A percentile compares a stretch with the other conserved stretches of the same genome.
Evolutionary conservation across 2,797 vertebrate species (phyloP).

Genomic region (Spinus pinus): DNA sequence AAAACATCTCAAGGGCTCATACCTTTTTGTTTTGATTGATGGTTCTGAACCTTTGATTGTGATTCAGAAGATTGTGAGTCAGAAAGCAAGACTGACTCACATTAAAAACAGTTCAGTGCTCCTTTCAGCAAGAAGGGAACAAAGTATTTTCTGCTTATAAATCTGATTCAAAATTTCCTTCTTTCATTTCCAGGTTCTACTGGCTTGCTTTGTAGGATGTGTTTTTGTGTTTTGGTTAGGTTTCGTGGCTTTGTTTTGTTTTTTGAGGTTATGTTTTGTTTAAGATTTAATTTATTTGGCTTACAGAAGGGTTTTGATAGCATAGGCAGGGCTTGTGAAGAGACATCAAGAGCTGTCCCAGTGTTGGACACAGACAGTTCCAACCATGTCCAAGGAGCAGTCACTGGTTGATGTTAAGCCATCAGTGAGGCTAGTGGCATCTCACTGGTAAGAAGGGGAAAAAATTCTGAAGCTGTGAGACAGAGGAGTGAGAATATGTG

Average conservation of each 20-base stretch:
- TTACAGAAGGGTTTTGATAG: background rate
- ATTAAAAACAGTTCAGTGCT: background rate
- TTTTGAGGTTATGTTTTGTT: background rate
- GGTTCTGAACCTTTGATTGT: background rate
- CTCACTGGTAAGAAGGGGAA: background rate
- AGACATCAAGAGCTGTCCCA: background rate
- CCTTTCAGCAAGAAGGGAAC: background rate
- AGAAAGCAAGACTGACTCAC: background rate
- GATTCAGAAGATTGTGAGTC: background rate
- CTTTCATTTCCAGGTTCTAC: rapidly evolving
- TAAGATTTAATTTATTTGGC: background rate
- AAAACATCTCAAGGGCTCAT: background rate
- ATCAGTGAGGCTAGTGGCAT: background rate
- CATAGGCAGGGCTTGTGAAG: background rate
- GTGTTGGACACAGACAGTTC: background rate
- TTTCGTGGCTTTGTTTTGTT: background rate
- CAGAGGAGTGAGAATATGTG: background rate
- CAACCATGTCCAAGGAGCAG: background rate
- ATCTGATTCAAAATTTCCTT: background rate
- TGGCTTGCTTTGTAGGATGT: background rate
- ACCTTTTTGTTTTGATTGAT: background rate
- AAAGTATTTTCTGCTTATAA: background rate
- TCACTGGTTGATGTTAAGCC: background rate
- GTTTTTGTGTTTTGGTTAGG: background rate
- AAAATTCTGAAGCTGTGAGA: background rate